A percentile compares a stretch with the other conserved stretches of the same genome.
phyloP scores from a whole-genome alignment of 2,888 invertebrate genomes.

The Erebia epiphron region DNA sequence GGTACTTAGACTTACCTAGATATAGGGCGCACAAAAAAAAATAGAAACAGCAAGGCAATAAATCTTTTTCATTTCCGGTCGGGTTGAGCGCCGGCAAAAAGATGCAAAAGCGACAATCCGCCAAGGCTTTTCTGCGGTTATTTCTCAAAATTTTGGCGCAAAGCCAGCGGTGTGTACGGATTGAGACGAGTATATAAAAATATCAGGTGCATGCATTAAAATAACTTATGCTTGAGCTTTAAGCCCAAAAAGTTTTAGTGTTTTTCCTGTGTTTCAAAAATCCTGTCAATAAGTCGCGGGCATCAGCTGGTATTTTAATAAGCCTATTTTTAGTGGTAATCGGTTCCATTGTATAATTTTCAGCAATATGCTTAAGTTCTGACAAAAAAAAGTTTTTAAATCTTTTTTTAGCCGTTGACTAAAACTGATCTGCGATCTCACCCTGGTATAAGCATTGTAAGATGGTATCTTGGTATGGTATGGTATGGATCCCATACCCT shows the following conservation, averaged over 20 bases:
- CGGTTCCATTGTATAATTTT: no score
- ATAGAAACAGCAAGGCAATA: constrained; percentile 31
- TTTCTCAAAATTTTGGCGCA: constrained; percentile 41
- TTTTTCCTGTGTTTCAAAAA: background rate
- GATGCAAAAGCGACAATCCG: constrained; percentile 35
- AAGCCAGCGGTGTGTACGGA: constrained; percentile 35
- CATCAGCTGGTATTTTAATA: no score
- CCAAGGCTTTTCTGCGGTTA: constrained; percentile 38
- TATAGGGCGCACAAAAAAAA: constrained; percentile 13
- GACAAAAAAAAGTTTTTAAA: no score
- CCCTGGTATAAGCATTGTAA: background rate
- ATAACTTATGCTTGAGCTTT: background rate
- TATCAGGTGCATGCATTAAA: constrained; percentile 8
- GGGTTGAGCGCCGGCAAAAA: constrained; percentile 35
- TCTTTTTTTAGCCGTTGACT: background rate
- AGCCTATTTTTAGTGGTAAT: no score
- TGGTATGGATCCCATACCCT: no score
- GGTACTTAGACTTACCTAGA: background rate
- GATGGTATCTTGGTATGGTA: no score
- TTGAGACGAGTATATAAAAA: background rate
- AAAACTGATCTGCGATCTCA: no score
- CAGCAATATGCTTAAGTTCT: no score
- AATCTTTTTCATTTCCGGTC: constrained; percentile 43
- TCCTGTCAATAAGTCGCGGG: background rate
- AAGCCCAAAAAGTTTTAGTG: background rate